Conservation (phyloP, 2,888 invertebrate species). For the Phyllotreta striolata region DNA sequence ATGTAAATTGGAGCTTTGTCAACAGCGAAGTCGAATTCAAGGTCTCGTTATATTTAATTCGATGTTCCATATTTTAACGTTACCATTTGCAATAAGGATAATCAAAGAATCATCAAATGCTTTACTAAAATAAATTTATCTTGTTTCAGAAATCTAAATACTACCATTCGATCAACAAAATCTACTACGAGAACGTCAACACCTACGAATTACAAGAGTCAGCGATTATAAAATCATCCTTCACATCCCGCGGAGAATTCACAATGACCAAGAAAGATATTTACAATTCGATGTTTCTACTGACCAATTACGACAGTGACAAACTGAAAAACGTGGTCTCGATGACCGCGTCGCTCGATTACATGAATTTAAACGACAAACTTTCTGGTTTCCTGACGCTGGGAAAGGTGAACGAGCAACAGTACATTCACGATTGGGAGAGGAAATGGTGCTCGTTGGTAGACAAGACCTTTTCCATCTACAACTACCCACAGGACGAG, state of each 20-base stretch:
- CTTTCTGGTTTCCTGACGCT: slow-evolving; percentile 64
- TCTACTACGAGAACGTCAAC: slow-evolving; percentile 47
- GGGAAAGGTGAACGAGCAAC: slow-evolving; percentile 56
- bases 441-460: slow-evolving; percentile 65
- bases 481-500: slow-evolving; percentile 64
- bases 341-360: slow-evolving; percentile 36
- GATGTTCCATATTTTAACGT: not conserved
- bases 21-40: not conserved
- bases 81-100: not conserved
- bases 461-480: slow-evolving; percentile 61
- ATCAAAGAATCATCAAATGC: not conserved
- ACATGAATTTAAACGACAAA: slow-evolving; percentile 39
- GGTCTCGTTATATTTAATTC: not conserved
- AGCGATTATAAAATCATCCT: slow-evolving; percentile 43
- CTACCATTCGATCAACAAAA: slow-evolving; percentile 39
- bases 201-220: slow-evolving; percentile 44
- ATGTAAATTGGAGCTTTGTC: not conserved
- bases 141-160: slow-evolving; percentile 32
- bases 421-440: slow-evolving; percentile 63
- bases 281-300: slow-evolving; percentile 17
- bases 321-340: slow-evolving; percentile 29
- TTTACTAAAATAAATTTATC: not conserved
- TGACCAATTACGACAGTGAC: not conserved
- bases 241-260: slow-evolving; percentile 40
- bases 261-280: slow-evolving; percentile 39